Evolutionary conservation across 1,140 invertebrate species (phyloP), one percentile per base, ranked within the genome.

Genomic region (Stenopsyche tienmushanensis): DNA sequence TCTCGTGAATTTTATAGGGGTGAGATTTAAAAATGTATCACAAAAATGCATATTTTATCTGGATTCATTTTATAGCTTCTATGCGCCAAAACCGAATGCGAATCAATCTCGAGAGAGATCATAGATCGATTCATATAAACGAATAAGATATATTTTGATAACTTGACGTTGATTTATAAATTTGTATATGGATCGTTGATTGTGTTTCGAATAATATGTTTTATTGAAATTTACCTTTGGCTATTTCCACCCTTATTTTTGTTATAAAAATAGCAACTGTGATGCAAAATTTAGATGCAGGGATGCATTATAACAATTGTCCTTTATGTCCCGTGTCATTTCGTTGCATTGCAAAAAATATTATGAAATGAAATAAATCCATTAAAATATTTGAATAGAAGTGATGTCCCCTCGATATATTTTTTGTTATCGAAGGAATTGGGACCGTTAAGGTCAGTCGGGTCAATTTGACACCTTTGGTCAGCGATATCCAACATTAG

Each of bases 381-480:
- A 67, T 67, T 67, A 67, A 24, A 67, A 62, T 49, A 55, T 29
- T 52, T 62, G 57, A 45, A 67, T 67, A 39, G 65, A 23, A 15
- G 15, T 8, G 17, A 44, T 54, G 52, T 57, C 65, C 59, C 65
- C 58, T 34, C 1, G 25, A 57, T 39, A 17, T 39, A 41, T 59
- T 67, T 67, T 67, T 62, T 49, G 50, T 63, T 53, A 45, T 15
- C 42, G 26, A 55, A 18, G 34, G 29, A 49, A 25, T 42, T 24
- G 42, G 65, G 44, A 62, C 65, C 52, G 65, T 67, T 50, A 67
- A 64, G 66, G 66, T 67, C 60, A 45, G 13, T 1, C 23, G 18
- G 66, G 66, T 67, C 66, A 67, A 62, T 45, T 44, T 59, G 66
- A 67, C 66, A 57, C 54, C 20, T 60, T 52, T 66, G 44, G 59